These are phyloP conservation scores for Lymantria monacha DNA, from an alignment of 2,888 invertebrate genomes.

Conservation along the genomic window DNA sequence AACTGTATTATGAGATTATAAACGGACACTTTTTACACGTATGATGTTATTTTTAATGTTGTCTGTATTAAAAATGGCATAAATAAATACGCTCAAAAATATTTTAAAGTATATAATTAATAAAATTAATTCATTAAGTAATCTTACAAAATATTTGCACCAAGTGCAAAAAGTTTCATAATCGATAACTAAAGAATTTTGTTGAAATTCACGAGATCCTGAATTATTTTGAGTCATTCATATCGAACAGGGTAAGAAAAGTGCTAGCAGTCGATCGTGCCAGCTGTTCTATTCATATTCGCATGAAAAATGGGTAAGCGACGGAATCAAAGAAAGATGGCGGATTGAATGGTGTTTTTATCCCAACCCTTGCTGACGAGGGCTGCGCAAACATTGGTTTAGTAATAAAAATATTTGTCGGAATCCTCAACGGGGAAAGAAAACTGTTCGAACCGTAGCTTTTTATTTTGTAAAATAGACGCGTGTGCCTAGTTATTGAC, in stretches of 20 bases:
- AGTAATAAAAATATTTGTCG: constrained; percentile 80
- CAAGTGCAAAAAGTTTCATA: too few relatives aligned
- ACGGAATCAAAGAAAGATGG: constrained; percentile 63
- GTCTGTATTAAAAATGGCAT: too few relatives aligned
- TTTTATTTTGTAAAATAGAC: constrained; percentile 56
- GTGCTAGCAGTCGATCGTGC: constrained; percentile 46
- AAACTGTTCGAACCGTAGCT: constrained; percentile 46
- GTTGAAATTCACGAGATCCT: neutral
- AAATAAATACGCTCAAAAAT: too few relatives aligned
- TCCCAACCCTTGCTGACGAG: constrained; percentile 70
- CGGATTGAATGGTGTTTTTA: constrained; percentile 62
- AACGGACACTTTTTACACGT: too few relatives aligned
- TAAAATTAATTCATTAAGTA: too few relatives aligned
- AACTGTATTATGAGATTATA: too few relatives aligned
- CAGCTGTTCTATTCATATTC: constrained; percentile 65
- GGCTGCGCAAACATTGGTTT: constrained; percentile 75
- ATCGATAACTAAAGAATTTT: neutral
- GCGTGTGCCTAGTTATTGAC: constrained; percentile 66
- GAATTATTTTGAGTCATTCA: constrained; percentile 30
- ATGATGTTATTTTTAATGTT: too few relatives aligned
- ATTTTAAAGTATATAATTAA: too few relatives aligned
- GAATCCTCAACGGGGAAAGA: constrained; percentile 62
- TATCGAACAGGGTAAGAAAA: constrained; percentile 45
- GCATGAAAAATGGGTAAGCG: constrained; percentile 55
- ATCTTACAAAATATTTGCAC: too few relatives aligned